phyloP scores from a whole-genome alignment of 1,140 invertebrate genomes.

The Sminthurides bifidus region DNA sequence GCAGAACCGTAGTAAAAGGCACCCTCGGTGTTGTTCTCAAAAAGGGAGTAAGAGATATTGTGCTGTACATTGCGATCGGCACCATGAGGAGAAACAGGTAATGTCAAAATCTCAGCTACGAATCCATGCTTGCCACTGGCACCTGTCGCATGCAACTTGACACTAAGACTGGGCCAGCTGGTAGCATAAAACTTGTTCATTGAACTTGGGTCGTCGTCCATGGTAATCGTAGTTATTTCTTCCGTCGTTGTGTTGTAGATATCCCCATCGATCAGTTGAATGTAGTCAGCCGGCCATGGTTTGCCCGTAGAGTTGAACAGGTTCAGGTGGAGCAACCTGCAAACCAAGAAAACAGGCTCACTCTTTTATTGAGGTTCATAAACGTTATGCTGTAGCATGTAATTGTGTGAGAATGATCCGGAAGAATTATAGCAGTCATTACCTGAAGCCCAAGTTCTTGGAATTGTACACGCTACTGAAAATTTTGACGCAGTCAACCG shows the following conservation, averaged over 20 bases:
- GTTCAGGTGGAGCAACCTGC: constrained; percentile 84
- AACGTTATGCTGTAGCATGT: no score
- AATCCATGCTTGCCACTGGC: constrained; percentile 89
- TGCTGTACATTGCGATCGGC: constrained; percentile 82
- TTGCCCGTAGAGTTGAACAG: constrained; percentile 77
- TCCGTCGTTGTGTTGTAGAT: constrained; percentile 72
- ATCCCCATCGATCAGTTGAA: constrained; percentile 83
- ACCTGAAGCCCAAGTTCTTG: constrained; percentile 75
- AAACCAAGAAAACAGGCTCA: neutral
- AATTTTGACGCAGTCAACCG: constrained; percentile 74
- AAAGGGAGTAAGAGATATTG: constrained; percentile 72
- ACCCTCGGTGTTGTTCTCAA: constrained; percentile 74
- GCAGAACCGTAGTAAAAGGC: constrained; percentile 77
- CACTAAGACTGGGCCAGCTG: constrained; percentile 64
- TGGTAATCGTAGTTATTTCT: constrained; percentile 56
- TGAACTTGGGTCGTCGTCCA: constrained; percentile 51
- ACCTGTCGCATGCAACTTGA: constrained; percentile 87
- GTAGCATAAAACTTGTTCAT: constrained; percentile 62
- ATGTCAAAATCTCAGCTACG: constrained; percentile 88
- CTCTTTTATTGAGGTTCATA: no score
- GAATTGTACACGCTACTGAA: constrained; percentile 71
- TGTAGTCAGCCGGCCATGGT: constrained; percentile 65
- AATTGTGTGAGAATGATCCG: no score
- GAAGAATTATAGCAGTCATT: no score
- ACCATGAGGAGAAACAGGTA: constrained; percentile 81